Base-by-base conservation (phyloP, 2,113 vertebrate species). In the Macroglossus sobrinus region DNA sequence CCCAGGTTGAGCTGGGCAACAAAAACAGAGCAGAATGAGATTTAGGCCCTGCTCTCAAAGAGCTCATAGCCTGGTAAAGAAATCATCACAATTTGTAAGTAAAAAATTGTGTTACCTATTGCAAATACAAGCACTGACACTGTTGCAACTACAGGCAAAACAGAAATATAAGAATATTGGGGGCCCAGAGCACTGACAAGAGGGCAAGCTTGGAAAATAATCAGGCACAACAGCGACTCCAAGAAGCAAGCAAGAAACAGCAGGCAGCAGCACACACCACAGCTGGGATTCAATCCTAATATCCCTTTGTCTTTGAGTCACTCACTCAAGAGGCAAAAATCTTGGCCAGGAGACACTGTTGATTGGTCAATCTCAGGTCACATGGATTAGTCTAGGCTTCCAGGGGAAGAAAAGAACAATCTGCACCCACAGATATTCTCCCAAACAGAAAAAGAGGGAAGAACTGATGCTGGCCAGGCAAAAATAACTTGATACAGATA, bases 321-420 rank as follows among this genome's bases (percentile, higher is more conserved):
- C 68, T 90, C 9, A 2, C 38, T 93, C 16, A 35, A 88, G 35
- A 95, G 43, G 79, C 57, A 63, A 96, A 96, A 92, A 26, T 66
- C 75, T 88, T 95, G 94, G 63, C 14, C 30, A 80, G 28, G 14
- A 91, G 85, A 26, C 47, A 11, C 47, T 81, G 30, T 76, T 91
- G 38, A 96, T 50, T 93, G 93, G 74, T 79, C 74, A 93, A 40
- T 95, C 57, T 93, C 84, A 92, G n/a, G 57, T 90, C 84, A 92
- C 91, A 40, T 96, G 90, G 11, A 75, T 88, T 53, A 85, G 45
- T 68, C 12, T 19, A 40, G n/a, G 19, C 35, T 88, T 28, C 71
- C 74, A 84, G 55, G 4, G 30, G 71, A 89, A 75, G 64, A 68
- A 53, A 18, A 57, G 14, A 78, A 45, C 22, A 66, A 86, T 50